These are phyloP conservation scores for Apantesis nais DNA, from an alignment of 2,888 invertebrate genomes.

Conservation along the genomic window DNA sequence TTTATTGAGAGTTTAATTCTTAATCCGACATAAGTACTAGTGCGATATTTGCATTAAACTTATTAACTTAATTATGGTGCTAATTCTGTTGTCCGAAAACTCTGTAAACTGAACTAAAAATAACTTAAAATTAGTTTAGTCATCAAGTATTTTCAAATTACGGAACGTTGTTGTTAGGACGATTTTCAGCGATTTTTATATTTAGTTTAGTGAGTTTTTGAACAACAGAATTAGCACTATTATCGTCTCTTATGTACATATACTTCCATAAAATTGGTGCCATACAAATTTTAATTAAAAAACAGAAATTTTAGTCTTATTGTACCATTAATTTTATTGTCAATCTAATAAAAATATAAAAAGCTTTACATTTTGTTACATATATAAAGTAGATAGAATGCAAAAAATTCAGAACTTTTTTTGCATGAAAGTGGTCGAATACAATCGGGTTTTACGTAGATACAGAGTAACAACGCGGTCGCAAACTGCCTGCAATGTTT, in stretches of 20 bases:
- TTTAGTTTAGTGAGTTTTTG: too few relatives aligned
- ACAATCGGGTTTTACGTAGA: constrained; percentile 46
- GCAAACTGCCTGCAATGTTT: constrained; percentile 58
- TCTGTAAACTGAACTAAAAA: too few relatives aligned
- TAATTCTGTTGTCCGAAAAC: too few relatives aligned
- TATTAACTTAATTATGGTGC: too few relatives aligned
- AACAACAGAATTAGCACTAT: too few relatives aligned
- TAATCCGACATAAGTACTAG: neutral
- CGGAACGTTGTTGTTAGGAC: too few relatives aligned
- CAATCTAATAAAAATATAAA: constrained; percentile 24
- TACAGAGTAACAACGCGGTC: constrained; percentile 51
- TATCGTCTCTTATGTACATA: too few relatives aligned
- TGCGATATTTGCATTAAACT: neutral
- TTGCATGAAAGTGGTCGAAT: constrained; percentile 29
- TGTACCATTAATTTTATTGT: constrained; percentile 10
- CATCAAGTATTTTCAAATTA: too few relatives aligned
- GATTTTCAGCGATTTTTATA: too few relatives aligned
- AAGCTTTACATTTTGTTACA: constrained; percentile 25
- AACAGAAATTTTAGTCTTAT: too few relatives aligned
- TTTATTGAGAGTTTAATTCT: constrained; percentile 29
- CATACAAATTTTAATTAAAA: neutral
- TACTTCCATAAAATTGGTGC: neutral
- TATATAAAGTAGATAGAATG: constrained; percentile 30
- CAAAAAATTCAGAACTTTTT: constrained; percentile 36
- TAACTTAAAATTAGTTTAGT: too few relatives aligned